Conservation (phyloP, 2,888 invertebrate species). For the Litoditis marina region DNA sequence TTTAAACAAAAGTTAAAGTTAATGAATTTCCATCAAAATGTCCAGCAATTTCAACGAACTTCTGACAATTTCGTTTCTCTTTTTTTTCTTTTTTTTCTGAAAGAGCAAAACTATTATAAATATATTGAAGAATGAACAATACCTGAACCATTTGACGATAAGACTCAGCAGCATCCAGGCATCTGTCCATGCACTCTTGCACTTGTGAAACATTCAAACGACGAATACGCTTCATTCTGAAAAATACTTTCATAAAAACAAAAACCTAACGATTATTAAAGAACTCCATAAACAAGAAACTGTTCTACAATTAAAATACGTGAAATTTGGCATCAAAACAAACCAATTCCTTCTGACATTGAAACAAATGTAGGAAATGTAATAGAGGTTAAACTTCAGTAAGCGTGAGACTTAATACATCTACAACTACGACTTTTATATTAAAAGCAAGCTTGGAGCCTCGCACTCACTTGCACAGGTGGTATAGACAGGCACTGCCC, state of each 20-base stretch:
- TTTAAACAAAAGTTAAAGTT: not conserved
- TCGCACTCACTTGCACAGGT: constrained; percentile 42
- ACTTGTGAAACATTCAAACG: constrained; percentile 30
- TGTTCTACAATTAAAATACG: not conserved
- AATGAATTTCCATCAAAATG: not conserved
- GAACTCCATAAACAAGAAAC: not conserved
- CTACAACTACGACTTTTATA: too few relatives aligned
- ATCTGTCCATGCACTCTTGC: constrained; percentile 39
- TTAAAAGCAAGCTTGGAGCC: too few relatives aligned
- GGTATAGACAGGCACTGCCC: constrained; percentile 48
- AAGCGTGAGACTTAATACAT: too few relatives aligned
- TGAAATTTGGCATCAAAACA: not conserved
- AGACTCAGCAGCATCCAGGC: constrained; percentile 42
- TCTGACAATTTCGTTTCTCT: too few relatives aligned
- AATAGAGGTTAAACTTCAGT: too few relatives aligned
- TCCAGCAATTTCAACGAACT: not conserved
- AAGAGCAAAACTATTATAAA: not conserved
- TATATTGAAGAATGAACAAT: not conserved
- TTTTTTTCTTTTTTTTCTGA: too few relatives aligned
- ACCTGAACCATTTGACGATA: constrained; percentile 36
- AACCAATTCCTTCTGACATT: too few relatives aligned
- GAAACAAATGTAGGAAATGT: not conserved
- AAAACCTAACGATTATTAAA: too few relatives aligned
- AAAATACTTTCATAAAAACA: constrained; percentile 7
- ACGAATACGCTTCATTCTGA: constrained; percentile 43